Evolutionary conservation across 2,888 invertebrate species (phyloP), one percentile per base, ranked within the genome.

Genomic region (Pseudococcus jackbeardsleyi): DNA sequence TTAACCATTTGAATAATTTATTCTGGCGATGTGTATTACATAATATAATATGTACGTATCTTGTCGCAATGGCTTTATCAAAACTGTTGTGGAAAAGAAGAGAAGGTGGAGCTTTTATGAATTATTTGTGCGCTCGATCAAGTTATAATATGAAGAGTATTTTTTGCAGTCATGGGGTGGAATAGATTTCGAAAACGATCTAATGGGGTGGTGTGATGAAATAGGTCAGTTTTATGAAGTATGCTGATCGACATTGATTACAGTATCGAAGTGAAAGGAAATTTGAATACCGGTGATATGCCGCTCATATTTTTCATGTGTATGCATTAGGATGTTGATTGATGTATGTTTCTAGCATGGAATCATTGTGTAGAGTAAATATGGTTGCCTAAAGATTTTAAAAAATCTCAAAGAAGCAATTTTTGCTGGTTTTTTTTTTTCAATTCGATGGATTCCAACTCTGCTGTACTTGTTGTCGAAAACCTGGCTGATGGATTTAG

Each of bases 1-100:
- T 33, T 82, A 64, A 82, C 46, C 42, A 82, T 82, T 82, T 82
- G 79, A 82, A 82, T 82, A 82, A 82, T 82, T 82, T 82, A 82
- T 82, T 82, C 79, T 82, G 17, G 19, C 64, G 22, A 64, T 64
- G 7, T 64, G 22, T 64, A 64, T 7, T 8, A 59, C 42, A 42
- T 42, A 42, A 8, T n/a, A 59, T 59, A 59, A 59, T 59, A n/a
- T 59, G 59, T 50, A 50, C 15, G 26, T 82, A 82, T 46, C 26
- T 72, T 12, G 46, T 17, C 42, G 19, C 79, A n/a, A 82, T 33
- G 33, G 46, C 79, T 82, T 46, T 19, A 82, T 82, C 79, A 46
- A 46, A 72, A 68, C 22, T 19, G 33, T 64, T 64, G 64, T 64
- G 22, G 17, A 72, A 33, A 72, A 4, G 8, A 72, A 72, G 33